Evolutionary conservation across 2,797 vertebrate genomes (phyloP), one percentile per base, ranked within the genome.

Genomic region (Setipinna tenuifilis): DNA sequence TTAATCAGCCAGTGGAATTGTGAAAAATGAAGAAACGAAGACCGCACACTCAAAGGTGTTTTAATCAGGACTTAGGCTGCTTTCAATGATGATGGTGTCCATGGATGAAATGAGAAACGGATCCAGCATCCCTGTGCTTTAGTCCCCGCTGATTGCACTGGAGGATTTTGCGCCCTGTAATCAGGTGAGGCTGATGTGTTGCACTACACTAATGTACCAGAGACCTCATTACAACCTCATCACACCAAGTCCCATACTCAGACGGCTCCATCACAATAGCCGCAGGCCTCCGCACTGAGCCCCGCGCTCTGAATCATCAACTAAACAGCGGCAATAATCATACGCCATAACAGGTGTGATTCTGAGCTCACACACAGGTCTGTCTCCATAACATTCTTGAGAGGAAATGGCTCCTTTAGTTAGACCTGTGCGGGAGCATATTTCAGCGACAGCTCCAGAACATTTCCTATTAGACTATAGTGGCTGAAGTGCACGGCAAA

Each of bases 11-110:
- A 78, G 35, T 44, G 31, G 35, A 78, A 78, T 78, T 54, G 50
- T 44, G 71, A 44, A 78, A 78, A 78, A 78, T 21, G 71, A 80
- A 41, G 81, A 78, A 78, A 78, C 9, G 71, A 80, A 41, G 81
- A 35, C 68, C n/a, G n/a, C 85, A 82, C 31, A 35, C 83, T 84
- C 78, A 87, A 88, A 86, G 50, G 83, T 50, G 84, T 87, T 78
- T 85, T 86, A 87, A 88, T 89, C 84, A 91, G 83, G 44, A 78
- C 62, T n/a, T 4, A 83, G 85, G 87, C 81, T 85, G 89, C 83
- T 88, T 89, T 86, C 82, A 84, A 85, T 65, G 75, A 85, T 86
- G 83, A 90, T 41, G 61, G 88, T 80, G 83, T 80, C 83, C 87
- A 87, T 87, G 68, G 85, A 58, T 41, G 83, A 61, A 87, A 68